These are phyloP conservation scores for Tenthredo scrophulariae DNA, from an alignment of 2,888 invertebrate species.

Conservation along the genomic window DNA sequence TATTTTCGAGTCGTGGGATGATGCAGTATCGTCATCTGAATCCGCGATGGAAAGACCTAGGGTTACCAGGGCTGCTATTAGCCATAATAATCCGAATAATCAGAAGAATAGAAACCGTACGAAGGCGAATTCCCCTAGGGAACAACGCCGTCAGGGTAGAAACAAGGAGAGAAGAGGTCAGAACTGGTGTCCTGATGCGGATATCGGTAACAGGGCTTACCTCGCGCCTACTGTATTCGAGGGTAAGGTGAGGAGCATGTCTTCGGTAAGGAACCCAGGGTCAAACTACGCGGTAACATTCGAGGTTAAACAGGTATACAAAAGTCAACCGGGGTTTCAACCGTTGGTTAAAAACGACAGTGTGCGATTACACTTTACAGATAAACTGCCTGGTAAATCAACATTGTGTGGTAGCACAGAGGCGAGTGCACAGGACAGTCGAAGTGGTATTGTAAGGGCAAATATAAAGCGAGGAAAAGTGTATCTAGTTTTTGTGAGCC, in stretches of 20 bases:
- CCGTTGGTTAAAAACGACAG: conserved; percentile 78
- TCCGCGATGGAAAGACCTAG: conserved; percentile 63
- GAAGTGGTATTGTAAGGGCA: conserved; percentile 79
- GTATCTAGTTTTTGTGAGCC: conserved; percentile 82
- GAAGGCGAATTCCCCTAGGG: conserved; percentile 71
- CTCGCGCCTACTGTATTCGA: conserved; percentile 84
- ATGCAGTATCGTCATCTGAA: neutral
- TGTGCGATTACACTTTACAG: conserved; percentile 80
- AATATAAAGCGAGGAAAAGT: conserved; percentile 81
- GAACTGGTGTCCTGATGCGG: conserved; percentile 82
- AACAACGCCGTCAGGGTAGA: conserved; percentile 73
- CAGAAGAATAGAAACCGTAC: conserved; percentile 59
- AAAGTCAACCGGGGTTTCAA: conserved; percentile 80
- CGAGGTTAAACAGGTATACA: conserved; percentile 83
- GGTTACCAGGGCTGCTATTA: conserved; percentile 61
- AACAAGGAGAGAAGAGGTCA: conserved; percentile 64
- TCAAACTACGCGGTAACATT: conserved; percentile 84
- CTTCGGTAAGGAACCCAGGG: conserved; percentile 79
- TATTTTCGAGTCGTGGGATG: neutral
- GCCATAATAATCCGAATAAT: conserved; percentile 26
- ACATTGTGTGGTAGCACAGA: conserved; percentile 73
- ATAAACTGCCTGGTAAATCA: conserved; percentile 76
- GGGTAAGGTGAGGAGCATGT: conserved; percentile 84
- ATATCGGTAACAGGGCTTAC: conserved; percentile 84
- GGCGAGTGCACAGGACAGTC: conserved; percentile 62